Conservation (phyloP, 30 jellyfish, hydroid and myxozoan species). For the Aurelia sp. region DNA sequence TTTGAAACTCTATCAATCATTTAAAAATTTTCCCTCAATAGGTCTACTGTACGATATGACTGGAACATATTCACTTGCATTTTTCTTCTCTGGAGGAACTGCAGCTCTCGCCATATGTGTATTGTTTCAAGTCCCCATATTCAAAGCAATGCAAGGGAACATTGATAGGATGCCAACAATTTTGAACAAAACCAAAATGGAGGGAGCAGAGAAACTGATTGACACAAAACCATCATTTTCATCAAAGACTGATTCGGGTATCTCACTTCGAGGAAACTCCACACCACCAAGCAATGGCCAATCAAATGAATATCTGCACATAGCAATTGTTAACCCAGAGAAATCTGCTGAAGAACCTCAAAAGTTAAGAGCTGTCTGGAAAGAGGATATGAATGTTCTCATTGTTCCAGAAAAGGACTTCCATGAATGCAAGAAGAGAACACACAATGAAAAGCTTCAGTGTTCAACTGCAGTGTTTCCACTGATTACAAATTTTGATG, state of each 20-base stretch:
- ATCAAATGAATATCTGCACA: conserved; percentile 41
- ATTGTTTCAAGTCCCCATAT: conserved; percentile 75
- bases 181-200: conserved; percentile 13
- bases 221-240: conserved; percentile 27
- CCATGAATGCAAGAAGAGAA: neutral
- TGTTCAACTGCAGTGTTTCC: conserved; percentile 25
- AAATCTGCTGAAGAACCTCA: neutral
- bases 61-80: conserved; percentile 88
- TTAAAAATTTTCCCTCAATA: neutral
- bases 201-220: conserved; percentile 15
- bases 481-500: conserved; percentile 8
- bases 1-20: too few species aligned
- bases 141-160: conserved; percentile 43
- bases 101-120: conserved; percentile 86
- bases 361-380: conserved; percentile 46
- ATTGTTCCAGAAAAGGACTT: conserved; percentile 25
- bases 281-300: conserved; percentile 46
- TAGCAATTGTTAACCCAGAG: conserved; percentile 6
- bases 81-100: conserved; percentile 91
- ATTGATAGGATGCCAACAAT: conserved; percentile 14
- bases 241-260: conserved; percentile 61
- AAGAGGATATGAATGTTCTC: conserved; percentile 27
- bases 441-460: conserved; percentile 3
- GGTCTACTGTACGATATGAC: conserved; percentile 81
- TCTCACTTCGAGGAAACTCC: conserved; percentile 33